Percentiles rank a stretch among this genome's conserved stretches.
These are phyloP conservation scores for Catamblyrhynchus diadema DNA, from an alignment of 2,797 vertebrate genomes.

Conservation along the genomic window DNA sequence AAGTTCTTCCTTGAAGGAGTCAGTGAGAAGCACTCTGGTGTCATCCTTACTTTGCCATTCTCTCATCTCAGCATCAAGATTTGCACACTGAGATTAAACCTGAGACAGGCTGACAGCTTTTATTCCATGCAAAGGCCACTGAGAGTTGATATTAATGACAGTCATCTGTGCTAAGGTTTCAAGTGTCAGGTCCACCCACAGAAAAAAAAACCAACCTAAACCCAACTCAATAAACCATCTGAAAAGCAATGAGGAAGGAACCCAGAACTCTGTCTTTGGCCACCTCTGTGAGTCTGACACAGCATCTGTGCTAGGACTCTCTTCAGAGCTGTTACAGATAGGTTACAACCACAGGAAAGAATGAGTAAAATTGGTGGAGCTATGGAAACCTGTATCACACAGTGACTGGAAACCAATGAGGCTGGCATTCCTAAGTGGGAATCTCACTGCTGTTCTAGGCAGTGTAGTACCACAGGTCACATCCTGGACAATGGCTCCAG, in stretches of 20 bases:
- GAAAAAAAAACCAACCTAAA: neutral
- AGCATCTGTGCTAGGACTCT: neutral
- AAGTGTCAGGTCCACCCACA: neutral
- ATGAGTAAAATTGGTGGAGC: neutral
- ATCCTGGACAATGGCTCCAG: neutral
- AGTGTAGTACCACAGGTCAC: neutral
- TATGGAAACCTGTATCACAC: neutral
- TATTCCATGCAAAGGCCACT: neutral
- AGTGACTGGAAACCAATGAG: neutral
- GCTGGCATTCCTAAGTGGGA: neutral
- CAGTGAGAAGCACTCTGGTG: neutral
- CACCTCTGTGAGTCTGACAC: neutral
- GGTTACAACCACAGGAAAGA: neutral
- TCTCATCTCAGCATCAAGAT: neutral
- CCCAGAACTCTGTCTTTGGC: neutral
- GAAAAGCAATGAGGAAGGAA: neutral
- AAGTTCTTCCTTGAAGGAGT: neutral
- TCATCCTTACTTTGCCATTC: neutral
- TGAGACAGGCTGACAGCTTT: constrained; percentile 7
- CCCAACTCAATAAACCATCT: neutral
- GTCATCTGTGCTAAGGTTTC: neutral
- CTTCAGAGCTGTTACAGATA: neutral
- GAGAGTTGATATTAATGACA: neutral
- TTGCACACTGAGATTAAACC: neutral
- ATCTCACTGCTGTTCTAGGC: neutral